Conservation (phyloP, 2,113 vertebrate species). For the Toxotes chatareus region DNA sequence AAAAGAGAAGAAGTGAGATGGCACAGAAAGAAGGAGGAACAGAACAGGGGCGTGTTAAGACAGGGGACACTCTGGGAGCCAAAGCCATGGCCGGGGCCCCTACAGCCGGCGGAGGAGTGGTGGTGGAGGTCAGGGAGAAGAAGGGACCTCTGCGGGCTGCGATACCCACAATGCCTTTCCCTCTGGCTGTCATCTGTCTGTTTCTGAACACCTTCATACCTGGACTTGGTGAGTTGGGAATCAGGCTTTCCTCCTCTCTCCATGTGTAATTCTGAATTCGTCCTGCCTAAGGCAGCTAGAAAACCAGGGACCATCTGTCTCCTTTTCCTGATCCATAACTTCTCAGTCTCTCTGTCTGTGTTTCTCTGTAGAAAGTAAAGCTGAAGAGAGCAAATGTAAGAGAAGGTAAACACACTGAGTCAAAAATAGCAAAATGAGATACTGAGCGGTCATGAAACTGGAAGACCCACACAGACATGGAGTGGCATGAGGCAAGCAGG, state of each 20-base stretch:
- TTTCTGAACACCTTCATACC: slow-evolving; percentile 98
- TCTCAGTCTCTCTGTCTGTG: not conserved
- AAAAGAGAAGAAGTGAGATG: slow-evolving; percentile 51
- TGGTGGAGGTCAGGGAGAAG: slow-evolving; percentile 97
- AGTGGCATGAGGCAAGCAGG: not conserved
- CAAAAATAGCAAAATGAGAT: slow-evolving; percentile 28
- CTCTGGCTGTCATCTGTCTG: slow-evolving; percentile 94
- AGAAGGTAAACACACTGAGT: not conserved
- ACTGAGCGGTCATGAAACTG: not conserved
- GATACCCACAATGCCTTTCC: slow-evolving; percentile 97
- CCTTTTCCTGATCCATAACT: not conserved
- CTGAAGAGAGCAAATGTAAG: not conserved
- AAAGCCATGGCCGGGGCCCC: slow-evolving; percentile 64
- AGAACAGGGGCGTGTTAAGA: slow-evolving; percentile 52
- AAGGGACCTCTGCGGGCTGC: slow-evolving; percentile 94
- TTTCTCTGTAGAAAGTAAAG: not conserved
- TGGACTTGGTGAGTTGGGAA: slow-evolving; percentile 90
- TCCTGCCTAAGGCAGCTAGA: not conserved
- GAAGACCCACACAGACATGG: not conserved
- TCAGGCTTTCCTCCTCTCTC: not conserved
- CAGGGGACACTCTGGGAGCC: slow-evolving; percentile 59
- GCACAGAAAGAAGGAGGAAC: slow-evolving; percentile 72
- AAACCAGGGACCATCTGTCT: not conserved
- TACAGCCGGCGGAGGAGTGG: slow-evolving; percentile 89
- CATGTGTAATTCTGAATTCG: not conserved